Evolutionary conservation across 2,113 vertebrate species (phyloP), one percentile per base, ranked within the genome.

Genomic region (Donacobius atricapilla): DNA sequence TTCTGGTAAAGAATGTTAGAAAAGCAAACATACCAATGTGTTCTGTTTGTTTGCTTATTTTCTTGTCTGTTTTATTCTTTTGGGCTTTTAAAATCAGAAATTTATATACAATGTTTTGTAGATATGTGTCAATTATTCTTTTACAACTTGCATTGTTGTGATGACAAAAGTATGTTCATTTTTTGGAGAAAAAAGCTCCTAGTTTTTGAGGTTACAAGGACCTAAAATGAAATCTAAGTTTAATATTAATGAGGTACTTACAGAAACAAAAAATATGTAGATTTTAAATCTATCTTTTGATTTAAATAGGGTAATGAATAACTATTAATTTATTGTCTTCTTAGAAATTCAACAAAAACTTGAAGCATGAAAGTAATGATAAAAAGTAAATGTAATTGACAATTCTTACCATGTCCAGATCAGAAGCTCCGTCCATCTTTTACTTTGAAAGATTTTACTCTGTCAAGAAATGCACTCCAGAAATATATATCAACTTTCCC

Each of bases 1-100:
- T 50, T 61, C 18, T 54, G 5, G 9, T 35, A 35, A 90, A 68
- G 24, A 56, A 79, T 31, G 11, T 28, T 27, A 47, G 27, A 71
- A 79, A 85, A 30, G 2, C 24, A 51, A 88, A 19, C 25, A 33
- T 30, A 7, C 0, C 3, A n/a, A 24, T 5, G 1, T n/a, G 30
- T 44, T 72, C 23, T 76, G 13, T 35, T 78, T 65, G 47, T 39
- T 57, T 35, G 2, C 35, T 78, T 64, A 3, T 7, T 82, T 65
- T 5, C 9, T 77, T 66, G 7, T 8, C 45, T 64, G 39, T 35
- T 72, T 63, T 56, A 23, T 27, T 33, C 1, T 37, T 89, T 48
- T 27, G 1, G 4, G 3, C 4, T 61, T 79, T 68, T 82, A 23
- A 44, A 57, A 90, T 37, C 14, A 58, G 20, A 30, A 83, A 56